These are phyloP conservation scores for Dicaeum eximium DNA, from an alignment of 2,113 vertebrate species.

Conservation along the genomic window DNA sequence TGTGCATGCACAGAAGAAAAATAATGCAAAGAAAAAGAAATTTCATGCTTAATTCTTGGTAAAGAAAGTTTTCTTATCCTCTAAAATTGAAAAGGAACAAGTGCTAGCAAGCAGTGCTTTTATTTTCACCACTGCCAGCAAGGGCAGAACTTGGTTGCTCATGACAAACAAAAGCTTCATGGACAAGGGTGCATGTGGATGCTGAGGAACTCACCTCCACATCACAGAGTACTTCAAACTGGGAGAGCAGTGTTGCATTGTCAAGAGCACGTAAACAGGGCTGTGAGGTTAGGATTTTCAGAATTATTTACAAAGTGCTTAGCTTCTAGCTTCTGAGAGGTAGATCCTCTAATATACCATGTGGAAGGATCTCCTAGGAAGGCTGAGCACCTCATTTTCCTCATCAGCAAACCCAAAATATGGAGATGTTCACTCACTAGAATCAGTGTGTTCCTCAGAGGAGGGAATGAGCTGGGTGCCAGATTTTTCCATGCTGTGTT, in stretches of 20 bases:
- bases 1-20: background rate
- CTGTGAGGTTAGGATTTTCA: background rate
- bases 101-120: background rate
- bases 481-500: background rate
- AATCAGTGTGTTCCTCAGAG: background rate
- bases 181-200: background rate
- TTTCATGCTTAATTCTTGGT: background rate
- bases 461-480: background rate
- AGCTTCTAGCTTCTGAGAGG: background rate
- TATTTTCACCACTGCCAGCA: background rate
- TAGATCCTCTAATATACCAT: background rate
- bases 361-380: background rate
- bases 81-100: background rate
- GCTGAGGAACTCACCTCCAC: background rate
- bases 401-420: background rate
- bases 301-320: background rate
- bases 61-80: background rate
- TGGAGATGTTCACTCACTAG: rapidly evolving
- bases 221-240: background rate
- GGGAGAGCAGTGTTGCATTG: background rate
- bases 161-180: background rate
- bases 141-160: background rate
- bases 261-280: background rate
- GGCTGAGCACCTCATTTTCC: background rate
- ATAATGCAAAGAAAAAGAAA: background rate